Base-by-base conservation (phyloP, 2,888 invertebrate species). In the Hipparchia semele region DNA sequence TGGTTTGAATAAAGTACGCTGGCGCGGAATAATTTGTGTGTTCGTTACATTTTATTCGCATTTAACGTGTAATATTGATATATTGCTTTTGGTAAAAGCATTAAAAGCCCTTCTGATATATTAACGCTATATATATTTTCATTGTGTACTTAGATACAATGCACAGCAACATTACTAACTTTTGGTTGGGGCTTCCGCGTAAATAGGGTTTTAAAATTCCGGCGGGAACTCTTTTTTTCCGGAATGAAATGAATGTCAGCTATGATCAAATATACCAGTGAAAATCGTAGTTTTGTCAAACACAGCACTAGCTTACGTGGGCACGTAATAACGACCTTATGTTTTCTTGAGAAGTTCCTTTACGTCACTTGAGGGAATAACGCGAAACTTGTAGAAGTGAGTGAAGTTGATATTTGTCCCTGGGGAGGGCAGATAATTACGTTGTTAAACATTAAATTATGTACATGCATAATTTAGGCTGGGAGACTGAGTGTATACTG, bases 1-100 rank as follows among this genome's bases (percentile, higher is more conserved):
- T 68, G 74, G 74, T 79, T 77, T 79, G 80, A 77, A 80, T 80
- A 78, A 80, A 78, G 77, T 77, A 78, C 77, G 74, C 49, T 71
- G 71, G 68, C 62, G 72, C 68, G 65, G 79, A 78, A 79, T 79
- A 75, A 79, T 81, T 76, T 70, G 74, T 64, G 69, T 69, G 60
- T 72, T 13, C 73, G 69, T 70, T 73, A 72, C 72, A 68, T 72
- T 68, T 72, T 72, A 60, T 64, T 64, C 54, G 58, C 54, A 64
- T 72, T 56, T 64, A 58, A 59, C 64, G 72, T 45, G 49, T 39
- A 68, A 68, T 68, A 68, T 68, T 68, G 68, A 72, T 64, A 54
- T 64, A 72, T 68, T 72, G 56, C 51, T 71, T 49, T 65, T 10
- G 56, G 56, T 67, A 45, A 45, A 65, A 33, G 51, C 51, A 39